A percentile compares a stretch with the other conserved stretches of the same genome.
These are phyloP conservation scores for Cheilosia grossa DNA, from an alignment of 2,888 invertebrate species.

Conservation along the genomic window DNA sequence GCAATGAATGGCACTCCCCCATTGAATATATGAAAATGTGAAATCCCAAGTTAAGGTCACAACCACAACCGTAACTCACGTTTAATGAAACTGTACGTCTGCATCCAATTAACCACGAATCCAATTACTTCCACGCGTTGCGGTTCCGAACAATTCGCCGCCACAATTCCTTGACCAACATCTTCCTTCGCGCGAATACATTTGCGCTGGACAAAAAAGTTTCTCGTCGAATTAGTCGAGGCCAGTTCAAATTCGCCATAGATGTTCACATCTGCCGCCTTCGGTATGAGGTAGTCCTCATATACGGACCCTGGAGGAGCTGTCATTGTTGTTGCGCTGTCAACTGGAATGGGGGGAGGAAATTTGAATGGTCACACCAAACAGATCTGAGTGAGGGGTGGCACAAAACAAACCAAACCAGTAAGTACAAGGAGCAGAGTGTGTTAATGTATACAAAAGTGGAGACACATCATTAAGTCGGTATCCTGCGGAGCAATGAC, in stretches of 20 bases:
- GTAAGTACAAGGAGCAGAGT: conserved; percentile 49
- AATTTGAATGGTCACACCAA: conserved; percentile 48
- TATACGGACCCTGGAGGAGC: conserved; percentile 10
- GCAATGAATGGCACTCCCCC: conserved; percentile 11
- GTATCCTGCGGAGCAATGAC: conserved; percentile 64
- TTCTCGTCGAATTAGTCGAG: conserved; percentile 47
- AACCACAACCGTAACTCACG: conserved; percentile 85
- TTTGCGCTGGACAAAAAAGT: conserved; percentile 78
- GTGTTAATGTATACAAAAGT: conserved; percentile 61
- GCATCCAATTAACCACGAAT: conserved; percentile 89
- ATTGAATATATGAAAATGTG: conserved; percentile 13
- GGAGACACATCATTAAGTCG: conserved; percentile 67
- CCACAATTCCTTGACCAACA: conserved; percentile 78
- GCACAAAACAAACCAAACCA: conserved; percentile 43
- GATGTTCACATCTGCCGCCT: conserved; percentile 52
- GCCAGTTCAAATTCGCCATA: conserved; percentile 34
- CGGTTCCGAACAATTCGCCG: conserved; percentile 78
- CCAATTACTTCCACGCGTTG: conserved; percentile 84
- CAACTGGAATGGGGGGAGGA: conserved; percentile 46
- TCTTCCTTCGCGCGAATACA: conserved; percentile 77
- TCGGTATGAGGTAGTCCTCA: conserved; percentile 60
- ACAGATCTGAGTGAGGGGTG: neutral
- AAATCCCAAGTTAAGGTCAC: conserved; percentile 12
- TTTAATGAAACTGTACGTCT: conserved; percentile 87
- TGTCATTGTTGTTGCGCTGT: conserved; percentile 27